Conservation (phyloP, 2,113 vertebrate genomes). For the Motacilla alba region DNA sequence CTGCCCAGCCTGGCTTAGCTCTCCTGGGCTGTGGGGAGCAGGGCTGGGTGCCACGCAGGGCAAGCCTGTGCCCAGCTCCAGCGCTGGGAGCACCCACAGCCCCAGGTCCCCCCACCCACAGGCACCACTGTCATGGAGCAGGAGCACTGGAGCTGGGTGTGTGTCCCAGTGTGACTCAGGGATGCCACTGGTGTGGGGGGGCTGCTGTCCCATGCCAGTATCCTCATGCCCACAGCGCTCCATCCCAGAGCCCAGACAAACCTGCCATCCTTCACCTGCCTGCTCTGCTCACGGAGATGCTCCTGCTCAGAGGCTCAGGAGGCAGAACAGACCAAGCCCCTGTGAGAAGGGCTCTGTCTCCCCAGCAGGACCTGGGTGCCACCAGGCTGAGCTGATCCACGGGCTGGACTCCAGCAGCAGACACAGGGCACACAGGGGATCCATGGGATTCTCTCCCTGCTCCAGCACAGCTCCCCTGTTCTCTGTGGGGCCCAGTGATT, state of each 20-base stretch:
- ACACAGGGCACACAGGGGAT: rapidly evolving
- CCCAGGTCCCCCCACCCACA: neutral
- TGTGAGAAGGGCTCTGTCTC: neutral
- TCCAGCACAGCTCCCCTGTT: rapidly evolving
- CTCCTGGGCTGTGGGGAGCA: rapidly evolving
- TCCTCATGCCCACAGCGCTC: rapidly evolving
- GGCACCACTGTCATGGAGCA: rapidly evolving
- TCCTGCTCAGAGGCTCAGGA: neutral
- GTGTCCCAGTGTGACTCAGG: rapidly evolving
- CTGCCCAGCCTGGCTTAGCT: neutral
- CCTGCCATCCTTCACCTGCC: neutral
- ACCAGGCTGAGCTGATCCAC: neutral
- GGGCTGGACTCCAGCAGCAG: neutral
- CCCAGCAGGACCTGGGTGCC: neutral
- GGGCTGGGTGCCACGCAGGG: rapidly evolving
- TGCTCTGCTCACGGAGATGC: neutral
- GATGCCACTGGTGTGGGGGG: neutral
- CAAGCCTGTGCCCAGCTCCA: neutral
- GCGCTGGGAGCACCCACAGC: rapidly evolving
- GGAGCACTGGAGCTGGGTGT: rapidly evolving
- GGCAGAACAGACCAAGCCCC: neutral
- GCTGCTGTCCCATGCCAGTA: neutral
- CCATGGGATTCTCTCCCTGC: neutral
- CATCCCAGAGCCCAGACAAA: neutral
- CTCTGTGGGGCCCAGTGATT: neutral